Base-by-base conservation (phyloP, 23 tunicate genomes). In the Ciona savignyi region DNA sequence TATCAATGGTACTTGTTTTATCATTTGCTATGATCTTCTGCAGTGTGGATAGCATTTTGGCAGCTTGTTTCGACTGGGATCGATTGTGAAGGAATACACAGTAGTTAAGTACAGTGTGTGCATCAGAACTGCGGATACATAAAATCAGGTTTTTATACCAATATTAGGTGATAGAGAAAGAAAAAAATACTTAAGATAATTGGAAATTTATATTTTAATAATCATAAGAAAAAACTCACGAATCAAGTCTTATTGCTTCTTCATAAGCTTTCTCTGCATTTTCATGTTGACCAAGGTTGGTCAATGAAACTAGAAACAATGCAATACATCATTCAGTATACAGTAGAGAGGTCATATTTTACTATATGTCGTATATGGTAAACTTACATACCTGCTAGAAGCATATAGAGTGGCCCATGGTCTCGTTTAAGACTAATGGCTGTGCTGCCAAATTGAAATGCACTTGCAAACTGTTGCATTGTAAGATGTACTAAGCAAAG, bases 401-500 rank as follows among this genome's bases (percentile, higher is more conserved):
- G 72, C 74, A 75, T 51, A 73, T 78, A 91, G n/a, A 85, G 51
- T 29, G 74, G 78, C 15, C 86, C 91, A 72, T 85, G 84, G 20
- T 84, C 67, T 26, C 68, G 61, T 19, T 91, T 91, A 30, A 91
- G 35, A 22, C 66, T 75, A 25, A 91, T 63, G 61, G 91, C 97
- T 25, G 97, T 72, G 35, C 86, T 74, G 21, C 85, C 86, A 63
- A 91, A 91, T 30, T 91, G 90, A 74, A 91, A 91, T 4, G 97
- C 91, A 62, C 91, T 84, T 23, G 89, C 97, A 71, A 75, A 91
- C 63, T 91, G 97, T 33, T 84, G 76, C 79, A 77, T 91, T n/a
- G 83, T 80, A 20, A 84, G 86, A 74, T 91, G 97, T 2, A 91
- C 72, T 2, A 91, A 72, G 71, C 86, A 68, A n/a, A 91, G 66